Conservation (phyloP, 2,113 vertebrate species). For the Xiphophorus couchianus region DNA sequence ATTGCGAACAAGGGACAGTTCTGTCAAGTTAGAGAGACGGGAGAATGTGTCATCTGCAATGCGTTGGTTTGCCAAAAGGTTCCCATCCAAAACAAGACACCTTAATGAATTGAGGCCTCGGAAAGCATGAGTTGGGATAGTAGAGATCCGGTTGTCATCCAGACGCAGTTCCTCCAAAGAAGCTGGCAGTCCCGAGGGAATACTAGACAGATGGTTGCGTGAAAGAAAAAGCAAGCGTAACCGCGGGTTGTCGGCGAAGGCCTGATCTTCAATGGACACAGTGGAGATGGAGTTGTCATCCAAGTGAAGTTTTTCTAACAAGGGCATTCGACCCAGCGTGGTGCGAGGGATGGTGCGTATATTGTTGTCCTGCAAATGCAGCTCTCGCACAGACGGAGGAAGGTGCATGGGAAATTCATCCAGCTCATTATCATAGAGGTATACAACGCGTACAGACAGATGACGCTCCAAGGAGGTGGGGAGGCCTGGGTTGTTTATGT, state of each 20-base stretch:
- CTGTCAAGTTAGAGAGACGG: constrained; percentile 89
- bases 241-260: constrained; percentile 87
- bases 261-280: constrained; percentile 93
- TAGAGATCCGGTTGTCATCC: constrained; percentile 96
- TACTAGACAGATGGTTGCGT: constrained; percentile 94
- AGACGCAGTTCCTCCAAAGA: constrained; percentile 91
- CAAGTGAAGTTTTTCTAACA: constrained; percentile 91
- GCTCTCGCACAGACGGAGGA: constrained; percentile 88
- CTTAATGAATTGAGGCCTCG: constrained; percentile 87
- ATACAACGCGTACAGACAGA: constrained; percentile 85
- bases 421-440: constrained; percentile 93
- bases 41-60: constrained; percentile 96
- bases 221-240: constrained; percentile 91
- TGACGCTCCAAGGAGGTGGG: constrained; percentile 85
- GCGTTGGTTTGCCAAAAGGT: constrained; percentile 93
- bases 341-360: constrained; percentile 86
- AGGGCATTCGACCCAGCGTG: constrained; percentile 87
- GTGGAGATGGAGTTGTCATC: constrained; percentile 96
- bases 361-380: constrained; percentile 97
- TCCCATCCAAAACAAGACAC: constrained; percentile 92
- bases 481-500: constrained; percentile 89
- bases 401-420: constrained; percentile 89
- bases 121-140: constrained; percentile 92
- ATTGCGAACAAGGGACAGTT: constrained; percentile 92
- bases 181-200: constrained; percentile 89